Evolutionary conservation across 1,140 invertebrate genomes (phyloP), one percentile per base, ranked within the genome.

Genomic region (Choristoneura fumiferana): DNA sequence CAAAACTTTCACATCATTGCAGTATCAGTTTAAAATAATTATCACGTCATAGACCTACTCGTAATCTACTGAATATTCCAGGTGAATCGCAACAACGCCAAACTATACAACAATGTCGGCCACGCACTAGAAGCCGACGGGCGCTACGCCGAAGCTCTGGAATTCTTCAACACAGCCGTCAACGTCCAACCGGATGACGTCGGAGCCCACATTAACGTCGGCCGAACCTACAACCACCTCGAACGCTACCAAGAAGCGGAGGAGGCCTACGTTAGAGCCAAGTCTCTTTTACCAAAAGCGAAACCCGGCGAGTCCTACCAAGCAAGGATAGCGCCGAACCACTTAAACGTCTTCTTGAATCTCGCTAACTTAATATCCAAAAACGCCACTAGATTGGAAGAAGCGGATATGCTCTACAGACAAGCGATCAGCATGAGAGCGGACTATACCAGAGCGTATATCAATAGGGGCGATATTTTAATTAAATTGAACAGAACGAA

Each of bases 391-490:
- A 91, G 98, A 39, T 88, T 99, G 10, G 95, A 97, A 83, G 98
- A 99, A 89, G 98, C 98, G 0, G 97, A 99, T 87, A 92, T 96
- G 91, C 86, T 99, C 5, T 98, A 98, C 78, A 90, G 85, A 57
- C 97, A 98, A 76, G 98, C 98, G 0, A 98, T 99, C 60, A 97
- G 96, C 73, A 99, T 99, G 98, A 91, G 98, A 65, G 94, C 97
- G 9, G 98, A 99, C 91, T 99, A 98, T 84, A 97, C 97, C 0
- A 96, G 99, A 84, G 98, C 98, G 4, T 99, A 99, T 77, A 99
- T 99, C 66, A 99, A 99, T 89, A 92, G 97, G 53, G 98, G 97
- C 0, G 98, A 99, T 89, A 96, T 99, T 81, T 92, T 98, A 39
- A 96, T 99, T 76, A 98, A 98, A 90, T 91, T 99, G 72, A 98